Evolutionary conservation across 2,888 invertebrate species (phyloP).

Genomic region (Platypus cylindrus): DNA sequence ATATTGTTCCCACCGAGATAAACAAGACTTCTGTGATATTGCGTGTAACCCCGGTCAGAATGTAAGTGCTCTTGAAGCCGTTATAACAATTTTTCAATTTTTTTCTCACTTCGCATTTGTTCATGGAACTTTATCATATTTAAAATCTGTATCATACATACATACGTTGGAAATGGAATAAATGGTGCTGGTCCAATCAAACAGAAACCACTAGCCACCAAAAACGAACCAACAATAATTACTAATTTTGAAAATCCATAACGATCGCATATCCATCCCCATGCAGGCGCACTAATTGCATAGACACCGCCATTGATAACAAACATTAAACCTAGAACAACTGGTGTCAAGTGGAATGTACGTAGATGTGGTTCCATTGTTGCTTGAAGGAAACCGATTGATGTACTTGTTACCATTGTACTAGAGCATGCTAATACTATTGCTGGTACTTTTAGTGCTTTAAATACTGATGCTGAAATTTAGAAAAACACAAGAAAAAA

Average conservation of each 20-base stretch:
- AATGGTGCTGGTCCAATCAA: constrained; percentile 74
- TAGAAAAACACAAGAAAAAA: constrained; percentile 2
- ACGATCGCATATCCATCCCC: constrained; percentile 72
- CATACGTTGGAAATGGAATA: constrained; percentile 49
- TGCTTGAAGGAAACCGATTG: constrained; percentile 78
- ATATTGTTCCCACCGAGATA: too few relatives aligned
- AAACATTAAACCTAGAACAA: constrained; percentile 66
- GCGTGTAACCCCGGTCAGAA: too few relatives aligned
- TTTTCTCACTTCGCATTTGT: too few relatives aligned
- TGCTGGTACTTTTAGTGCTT: constrained; percentile 59
- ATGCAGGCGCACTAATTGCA: constrained; percentile 63
- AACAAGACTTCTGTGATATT: too few relatives aligned
- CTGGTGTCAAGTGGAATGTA: constrained; percentile 54
- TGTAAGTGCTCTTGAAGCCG: too few relatives aligned
- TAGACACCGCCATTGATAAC: constrained; percentile 73
- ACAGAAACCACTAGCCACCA: constrained; percentile 55
- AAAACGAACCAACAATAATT: constrained; percentile 51
- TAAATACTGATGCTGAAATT: constrained; percentile 48
- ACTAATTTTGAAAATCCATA: constrained; percentile 51
- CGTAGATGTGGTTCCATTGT: constrained; percentile 81
- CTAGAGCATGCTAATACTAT: constrained; percentile 56
- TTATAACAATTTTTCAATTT: too few relatives aligned
- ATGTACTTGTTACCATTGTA: constrained; percentile 65
- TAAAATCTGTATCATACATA: too few relatives aligned
- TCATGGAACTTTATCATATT: too few relatives aligned